These are phyloP conservation scores for Calephelis virginiensis DNA, from an alignment of 1,140 invertebrate genomes.

Conservation along the genomic window DNA sequence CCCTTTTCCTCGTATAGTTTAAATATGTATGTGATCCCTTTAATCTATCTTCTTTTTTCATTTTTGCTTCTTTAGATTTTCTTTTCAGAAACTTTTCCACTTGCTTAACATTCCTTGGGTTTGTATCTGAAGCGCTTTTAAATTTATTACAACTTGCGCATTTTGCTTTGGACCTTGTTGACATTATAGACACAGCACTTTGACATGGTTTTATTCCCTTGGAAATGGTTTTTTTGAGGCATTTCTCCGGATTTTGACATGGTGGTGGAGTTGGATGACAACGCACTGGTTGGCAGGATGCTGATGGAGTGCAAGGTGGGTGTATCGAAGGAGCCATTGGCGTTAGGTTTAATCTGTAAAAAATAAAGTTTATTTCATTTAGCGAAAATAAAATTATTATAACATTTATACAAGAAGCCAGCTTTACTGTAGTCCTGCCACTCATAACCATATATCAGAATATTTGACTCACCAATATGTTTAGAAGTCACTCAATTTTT, in stretches of 20 bases:
- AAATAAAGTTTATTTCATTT: neutral
- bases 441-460: neutral
- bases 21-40: conserved; percentile 46
- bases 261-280: conserved; percentile 60
- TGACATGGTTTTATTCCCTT: conserved; percentile 55
- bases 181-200: conserved; percentile 63
- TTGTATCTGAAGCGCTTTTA: conserved; percentile 26
- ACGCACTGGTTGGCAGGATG: conserved; percentile 54
- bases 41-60: conserved; percentile 51
- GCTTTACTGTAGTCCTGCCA: conserved; percentile 16
- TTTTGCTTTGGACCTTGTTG: conserved; percentile 47
- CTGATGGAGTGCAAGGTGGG: conserved; percentile 58
- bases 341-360: conserved; percentile 50
- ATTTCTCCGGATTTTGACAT: conserved; percentile 61
- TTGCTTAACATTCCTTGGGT: conserved; percentile 42
- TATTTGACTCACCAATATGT: neutral
- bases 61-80: conserved; percentile 53
- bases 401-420: neutral
- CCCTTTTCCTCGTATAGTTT: conserved; percentile 45
- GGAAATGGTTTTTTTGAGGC: conserved; percentile 52
- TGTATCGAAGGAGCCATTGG: conserved; percentile 57
- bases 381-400: no score
- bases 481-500: neutral
- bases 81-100: conserved; percentile 53
- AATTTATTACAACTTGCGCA: conserved; percentile 53